Percentiles rank a stretch among this genome's conserved stretches.
These are phyloP conservation scores for Cyanocitta stelleri DNA, from an alignment of 2,113 vertebrate species.

Conservation along the genomic window DNA sequence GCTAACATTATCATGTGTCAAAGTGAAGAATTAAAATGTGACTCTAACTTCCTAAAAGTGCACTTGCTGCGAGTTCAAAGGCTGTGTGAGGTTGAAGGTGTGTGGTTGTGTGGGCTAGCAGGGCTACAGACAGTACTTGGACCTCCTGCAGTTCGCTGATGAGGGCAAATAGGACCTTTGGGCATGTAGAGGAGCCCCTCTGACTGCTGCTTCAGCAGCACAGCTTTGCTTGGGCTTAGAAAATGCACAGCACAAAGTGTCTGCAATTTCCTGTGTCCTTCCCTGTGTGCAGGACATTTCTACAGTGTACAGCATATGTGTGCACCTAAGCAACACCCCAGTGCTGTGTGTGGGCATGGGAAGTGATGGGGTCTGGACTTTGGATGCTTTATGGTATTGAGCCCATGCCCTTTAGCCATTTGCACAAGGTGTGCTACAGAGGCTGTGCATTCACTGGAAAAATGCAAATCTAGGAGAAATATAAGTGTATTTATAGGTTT, in stretches of 20 bases:
- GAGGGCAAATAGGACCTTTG: background rate
- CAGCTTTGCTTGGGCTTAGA: background rate
- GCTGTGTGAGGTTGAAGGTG: background rate
- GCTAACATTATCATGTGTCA: background rate
- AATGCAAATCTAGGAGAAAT: background rate
- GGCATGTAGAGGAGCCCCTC: background rate
- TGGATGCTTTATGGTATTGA: background rate
- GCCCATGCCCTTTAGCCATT: background rate
- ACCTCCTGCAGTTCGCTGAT: background rate
- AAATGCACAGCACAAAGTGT: rapidly evolving
- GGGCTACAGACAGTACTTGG: background rate
- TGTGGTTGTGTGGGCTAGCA: background rate
- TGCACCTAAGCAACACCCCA: rapidly evolving
- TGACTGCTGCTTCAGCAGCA: background rate
- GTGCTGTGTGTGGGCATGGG: background rate
- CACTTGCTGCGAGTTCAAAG: background rate
- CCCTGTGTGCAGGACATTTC: background rate
- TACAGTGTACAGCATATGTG: rapidly evolving
- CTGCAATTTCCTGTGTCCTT: background rate
- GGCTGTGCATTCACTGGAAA: background rate
- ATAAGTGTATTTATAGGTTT: background rate
- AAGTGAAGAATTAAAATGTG: background rate
- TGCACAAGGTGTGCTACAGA: background rate
- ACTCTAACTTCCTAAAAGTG: background rate
- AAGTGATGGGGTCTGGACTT: background rate